A percentile compares a stretch with the other conserved stretches of the same genome.
These are phyloP conservation scores for Leiothrix lutea DNA, from an alignment of 2,113 vertebrate species.

Conservation along the genomic window DNA sequence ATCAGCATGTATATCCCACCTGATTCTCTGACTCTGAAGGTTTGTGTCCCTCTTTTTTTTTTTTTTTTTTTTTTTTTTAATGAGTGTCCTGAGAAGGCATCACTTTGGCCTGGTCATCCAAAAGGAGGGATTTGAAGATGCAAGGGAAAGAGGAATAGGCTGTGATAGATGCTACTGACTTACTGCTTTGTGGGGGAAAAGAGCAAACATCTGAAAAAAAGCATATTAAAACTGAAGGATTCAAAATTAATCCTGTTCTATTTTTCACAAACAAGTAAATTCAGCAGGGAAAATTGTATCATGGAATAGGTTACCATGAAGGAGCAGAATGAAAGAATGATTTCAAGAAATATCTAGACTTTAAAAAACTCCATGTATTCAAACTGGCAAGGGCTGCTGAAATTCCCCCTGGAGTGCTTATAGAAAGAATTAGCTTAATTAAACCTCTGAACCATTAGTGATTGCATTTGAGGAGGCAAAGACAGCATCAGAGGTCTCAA, in stretches of 20 bases:
- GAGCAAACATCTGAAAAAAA: not conserved
- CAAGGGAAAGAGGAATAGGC: not conserved
- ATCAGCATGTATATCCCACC: not conserved
- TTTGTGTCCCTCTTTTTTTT: not conserved
- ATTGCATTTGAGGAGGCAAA: not conserved
- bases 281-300: not conserved
- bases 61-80: not conserved
- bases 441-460: constrained; percentile 1
- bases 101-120: not conserved
- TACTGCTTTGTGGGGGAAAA: not conserved
- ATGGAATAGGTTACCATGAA: not conserved
- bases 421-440: constrained; percentile 13
- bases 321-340: not conserved
- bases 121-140: not conserved
- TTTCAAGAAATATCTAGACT: not conserved
- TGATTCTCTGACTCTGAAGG: not conserved
- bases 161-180: not conserved
- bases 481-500: not conserved
- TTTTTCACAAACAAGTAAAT: not conserved
- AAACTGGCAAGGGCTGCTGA: not conserved
- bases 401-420: not conserved
- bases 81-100: not conserved
- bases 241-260: not conserved
- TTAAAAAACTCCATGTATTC: not conserved
- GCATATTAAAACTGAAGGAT: not conserved